phyloP scores from a whole-genome alignment of 35 echinoderm and acorn worm genomes.

The Apostichopus californicus region DNA sequence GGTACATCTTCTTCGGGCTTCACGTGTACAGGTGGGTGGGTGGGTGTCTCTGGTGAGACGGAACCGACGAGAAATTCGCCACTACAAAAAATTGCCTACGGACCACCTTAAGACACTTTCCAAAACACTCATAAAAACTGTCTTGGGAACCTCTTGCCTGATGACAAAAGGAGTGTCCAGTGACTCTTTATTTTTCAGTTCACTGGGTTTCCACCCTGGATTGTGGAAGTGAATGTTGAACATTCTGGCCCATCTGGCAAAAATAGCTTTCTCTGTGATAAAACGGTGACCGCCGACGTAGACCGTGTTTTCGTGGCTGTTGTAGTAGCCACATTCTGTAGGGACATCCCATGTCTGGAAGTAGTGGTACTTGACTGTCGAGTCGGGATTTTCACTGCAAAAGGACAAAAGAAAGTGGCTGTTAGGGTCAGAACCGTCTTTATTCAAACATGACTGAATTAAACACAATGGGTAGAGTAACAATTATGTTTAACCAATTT shows the following conservation, averaged over 20 bases:
- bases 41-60: background rate
- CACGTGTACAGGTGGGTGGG: background rate
- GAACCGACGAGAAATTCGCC: background rate
- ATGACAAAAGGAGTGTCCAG: slow-evolving; percentile 81
- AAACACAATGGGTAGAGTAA: too few species aligned
- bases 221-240: slow-evolving; percentile 87
- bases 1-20: background rate
- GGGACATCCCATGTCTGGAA: slow-evolving; percentile 75
- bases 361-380: slow-evolving; percentile 91
- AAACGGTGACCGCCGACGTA: slow-evolving; percentile 85
- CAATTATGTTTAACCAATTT: too few species aligned
- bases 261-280: slow-evolving; percentile 96
- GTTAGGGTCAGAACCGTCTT: background rate
- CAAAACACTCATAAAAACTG: background rate
- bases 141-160: slow-evolving; percentile 72
- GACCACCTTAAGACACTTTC: slow-evolving; percentile 42
- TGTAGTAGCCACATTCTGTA: slow-evolving; percentile 88
- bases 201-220: slow-evolving; percentile 72
- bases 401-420: slow-evolving; percentile 11
- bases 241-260: slow-evolving; percentile 82
- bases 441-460: too few species aligned
- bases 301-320: slow-evolving; percentile 74
- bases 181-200: slow-evolving; percentile 38
- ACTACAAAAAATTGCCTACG: slow-evolving; percentile 37
- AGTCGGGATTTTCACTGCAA: slow-evolving; percentile 75